phyloP scores from a whole-genome alignment of 2,113 vertebrate species.

The Pao palembangensis region DNA sequence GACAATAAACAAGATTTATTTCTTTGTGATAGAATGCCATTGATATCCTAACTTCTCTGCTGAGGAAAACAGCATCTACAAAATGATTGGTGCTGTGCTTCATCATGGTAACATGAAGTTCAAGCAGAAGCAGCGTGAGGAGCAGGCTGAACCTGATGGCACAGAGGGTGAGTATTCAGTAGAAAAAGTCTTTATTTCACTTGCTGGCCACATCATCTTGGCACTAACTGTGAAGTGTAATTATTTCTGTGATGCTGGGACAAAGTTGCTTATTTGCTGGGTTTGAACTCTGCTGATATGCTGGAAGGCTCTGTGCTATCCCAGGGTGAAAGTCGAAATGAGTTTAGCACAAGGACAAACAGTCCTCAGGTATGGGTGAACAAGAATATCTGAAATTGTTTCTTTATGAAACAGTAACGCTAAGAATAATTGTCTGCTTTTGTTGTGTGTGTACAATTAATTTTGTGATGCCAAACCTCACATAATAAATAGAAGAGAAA shows the following conservation, averaged over 20 bases:
- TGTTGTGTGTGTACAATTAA: too few species aligned
- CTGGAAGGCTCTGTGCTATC: constrained; percentile 63
- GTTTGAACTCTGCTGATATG: constrained; percentile 67
- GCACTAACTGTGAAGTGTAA: neutral
- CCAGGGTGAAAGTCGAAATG: constrained; percentile 65
- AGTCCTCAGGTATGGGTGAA: constrained; percentile 44
- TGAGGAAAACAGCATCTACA: constrained; percentile 72
- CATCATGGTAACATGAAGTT: constrained; percentile 55
- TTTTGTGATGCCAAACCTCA: too few species aligned
- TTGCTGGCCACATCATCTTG: too few species aligned
- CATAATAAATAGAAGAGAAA: too few species aligned
- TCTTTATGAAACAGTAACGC: too few species aligned
- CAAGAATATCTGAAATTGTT: too few species aligned
- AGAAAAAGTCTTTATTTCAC: too few species aligned
- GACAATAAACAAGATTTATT: neutral
- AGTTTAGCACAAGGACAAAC: constrained; percentile 64
- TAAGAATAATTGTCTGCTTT: too few species aligned
- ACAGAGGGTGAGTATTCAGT: constrained; percentile 64
- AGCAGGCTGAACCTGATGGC: constrained; percentile 68
- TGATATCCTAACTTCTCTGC: constrained; percentile 63
- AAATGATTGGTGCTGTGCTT: constrained; percentile 66
- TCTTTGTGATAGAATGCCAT: constrained; percentile 58
- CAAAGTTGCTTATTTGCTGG: constrained; percentile 63
- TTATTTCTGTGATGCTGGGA: constrained; percentile 51
- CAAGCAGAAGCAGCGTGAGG: constrained; percentile 72